Conservation (phyloP, 1,140 invertebrate genomes). For the Odontomachus brunneus region DNA sequence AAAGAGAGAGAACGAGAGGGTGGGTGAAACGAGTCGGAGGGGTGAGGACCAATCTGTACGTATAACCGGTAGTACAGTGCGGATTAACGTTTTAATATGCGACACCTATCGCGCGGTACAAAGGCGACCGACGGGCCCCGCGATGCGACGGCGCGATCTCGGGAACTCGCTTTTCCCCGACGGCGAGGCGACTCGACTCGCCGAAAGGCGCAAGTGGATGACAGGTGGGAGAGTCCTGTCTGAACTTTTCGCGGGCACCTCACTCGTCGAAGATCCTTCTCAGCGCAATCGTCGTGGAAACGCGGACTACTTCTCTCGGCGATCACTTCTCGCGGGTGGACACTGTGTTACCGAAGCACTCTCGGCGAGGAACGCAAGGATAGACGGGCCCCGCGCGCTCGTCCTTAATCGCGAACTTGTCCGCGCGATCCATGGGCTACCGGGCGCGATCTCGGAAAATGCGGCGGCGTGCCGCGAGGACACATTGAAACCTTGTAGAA, state of each 20-base stretch:
- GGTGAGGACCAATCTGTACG: conserved; percentile 69
- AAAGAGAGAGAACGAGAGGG: conserved; percentile 22
- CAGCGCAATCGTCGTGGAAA: too few relatives aligned
- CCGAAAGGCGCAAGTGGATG: background rate
- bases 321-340: too few relatives aligned
- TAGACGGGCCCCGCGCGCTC: too few relatives aligned
- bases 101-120: conserved; percentile 67
- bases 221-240: too few relatives aligned
- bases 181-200: conserved; percentile 2
- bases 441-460: too few relatives aligned
- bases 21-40: conserved; percentile 32
- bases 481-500: conserved; percentile 61
- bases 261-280: too few relatives aligned
- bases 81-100: conserved; percentile 83
- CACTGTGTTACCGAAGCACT: too few relatives aligned
- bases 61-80: conserved; percentile 80
- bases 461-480: conserved; percentile 15
- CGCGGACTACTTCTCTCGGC: too few relatives aligned
- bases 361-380: too few relatives aligned
- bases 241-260: too few relatives aligned
- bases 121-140: conserved; percentile 56
- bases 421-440: too few relatives aligned
- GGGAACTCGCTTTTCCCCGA: background rate
- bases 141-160: conserved; percentile 27
- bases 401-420: too few relatives aligned